Conservation (phyloP, 2,888 invertebrate genomes). For the Troides helena region DNA sequence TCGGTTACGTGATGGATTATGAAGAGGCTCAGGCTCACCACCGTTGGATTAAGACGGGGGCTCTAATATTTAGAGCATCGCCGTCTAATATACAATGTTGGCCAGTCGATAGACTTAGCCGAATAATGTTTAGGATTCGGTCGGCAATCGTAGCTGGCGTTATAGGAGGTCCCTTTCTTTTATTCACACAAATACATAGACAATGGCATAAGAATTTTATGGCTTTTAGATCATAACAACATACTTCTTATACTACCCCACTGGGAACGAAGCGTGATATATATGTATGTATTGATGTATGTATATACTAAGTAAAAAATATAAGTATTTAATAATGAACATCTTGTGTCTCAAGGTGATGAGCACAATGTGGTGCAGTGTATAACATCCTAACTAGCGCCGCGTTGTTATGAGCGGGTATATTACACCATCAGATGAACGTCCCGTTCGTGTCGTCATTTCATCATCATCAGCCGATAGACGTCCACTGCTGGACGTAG, state of each 20-base stretch:
- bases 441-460: too few species aligned
- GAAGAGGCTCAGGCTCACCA: conserved; percentile 71
- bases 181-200: conserved; percentile 26
- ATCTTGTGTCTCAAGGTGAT: too few species aligned
- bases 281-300: too few species aligned
- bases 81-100: conserved; percentile 74
- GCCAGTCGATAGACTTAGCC: conserved; percentile 69
- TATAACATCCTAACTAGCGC: too few species aligned
- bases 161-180: conserved; percentile 22
- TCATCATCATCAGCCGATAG: too few species aligned
- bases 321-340: too few species aligned
- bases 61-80: conserved; percentile 74
- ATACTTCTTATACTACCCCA: neutral
- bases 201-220: neutral
- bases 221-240: neutral
- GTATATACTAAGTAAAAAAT: too few species aligned
- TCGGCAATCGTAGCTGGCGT: conserved; percentile 17
- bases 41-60: conserved; percentile 70
- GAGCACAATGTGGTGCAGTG: too few species aligned
- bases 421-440: too few species aligned
- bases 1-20: conserved; percentile 81
- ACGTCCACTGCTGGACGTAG: too few species aligned
- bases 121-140: conserved; percentile 45
- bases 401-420: too few species aligned
- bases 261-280: too few species aligned